phyloP scores from a whole-genome alignment of 1,140 invertebrate species.

The Hypothenemus hampei region DNA sequence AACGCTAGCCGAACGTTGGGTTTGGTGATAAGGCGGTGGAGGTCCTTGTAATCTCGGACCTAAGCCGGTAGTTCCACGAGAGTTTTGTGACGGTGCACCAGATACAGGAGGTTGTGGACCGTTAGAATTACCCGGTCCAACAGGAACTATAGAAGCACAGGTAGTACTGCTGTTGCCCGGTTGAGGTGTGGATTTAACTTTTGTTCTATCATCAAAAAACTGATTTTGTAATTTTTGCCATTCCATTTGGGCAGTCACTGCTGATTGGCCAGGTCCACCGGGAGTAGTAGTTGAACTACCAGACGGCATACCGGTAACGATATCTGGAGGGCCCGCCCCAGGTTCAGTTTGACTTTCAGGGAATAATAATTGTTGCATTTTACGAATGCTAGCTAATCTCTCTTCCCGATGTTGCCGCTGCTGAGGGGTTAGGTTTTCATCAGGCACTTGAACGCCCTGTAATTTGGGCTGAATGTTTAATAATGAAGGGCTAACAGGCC shows the following conservation, averaged over 20 bases:
- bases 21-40: slow-evolving; percentile 80
- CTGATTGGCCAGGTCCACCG: slow-evolving; percentile 33
- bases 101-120: slow-evolving; percentile 19
- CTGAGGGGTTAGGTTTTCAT: slow-evolving; percentile 94
- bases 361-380: slow-evolving; percentile 90
- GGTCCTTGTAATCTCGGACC: slow-evolving; percentile 70
- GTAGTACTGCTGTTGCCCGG: slow-evolving; percentile 28
- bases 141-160: slow-evolving; percentile 31
- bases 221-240: slow-evolving; percentile 87
- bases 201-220: slow-evolving; percentile 64
- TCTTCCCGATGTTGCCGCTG: slow-evolving; percentile 91
- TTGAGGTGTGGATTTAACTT: slow-evolving; percentile 41
- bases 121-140: slow-evolving; percentile 29
- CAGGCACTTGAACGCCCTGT: slow-evolving; percentile 84
- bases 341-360: slow-evolving; percentile 61
- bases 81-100: slow-evolving; percentile 23
- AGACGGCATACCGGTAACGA: slow-evolving; percentile 41
- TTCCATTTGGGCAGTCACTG: slow-evolving; percentile 60
- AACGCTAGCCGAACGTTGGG: slow-evolving; percentile 76
- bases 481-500: slow-evolving; percentile 50
- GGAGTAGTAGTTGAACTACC: slow-evolving; percentile 13
- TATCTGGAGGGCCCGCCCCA: slow-evolving; percentile 18
- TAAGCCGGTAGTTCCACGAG: slow-evolving; percentile 47
- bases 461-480: slow-evolving; percentile 55
- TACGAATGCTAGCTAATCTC: slow-evolving; percentile 82